phyloP scores from a whole-genome alignment of 2,113 vertebrate species.

The Menura novaehollandiae region DNA sequence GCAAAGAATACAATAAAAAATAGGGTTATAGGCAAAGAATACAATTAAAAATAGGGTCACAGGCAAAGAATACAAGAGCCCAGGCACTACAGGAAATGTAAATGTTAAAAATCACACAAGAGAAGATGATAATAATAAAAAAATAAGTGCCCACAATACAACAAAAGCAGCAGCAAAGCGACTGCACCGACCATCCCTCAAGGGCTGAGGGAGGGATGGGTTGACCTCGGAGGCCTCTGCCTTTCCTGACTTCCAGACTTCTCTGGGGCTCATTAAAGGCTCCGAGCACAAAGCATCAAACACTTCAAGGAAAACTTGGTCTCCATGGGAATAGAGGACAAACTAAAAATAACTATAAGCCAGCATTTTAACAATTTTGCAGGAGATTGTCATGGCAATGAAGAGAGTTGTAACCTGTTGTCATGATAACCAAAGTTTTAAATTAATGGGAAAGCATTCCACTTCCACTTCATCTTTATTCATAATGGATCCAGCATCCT shows the following conservation, averaged over 20 bases:
- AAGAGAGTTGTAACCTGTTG: slow-evolving; percentile 54
- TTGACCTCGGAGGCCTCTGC: background rate
- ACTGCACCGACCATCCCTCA: background rate
- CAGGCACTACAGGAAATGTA: background rate
- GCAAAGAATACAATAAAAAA: background rate
- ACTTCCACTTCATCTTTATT: slow-evolving; percentile 16
- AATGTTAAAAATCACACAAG: background rate
- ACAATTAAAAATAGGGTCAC: background rate
- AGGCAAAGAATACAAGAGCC: background rate
- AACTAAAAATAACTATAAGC: slow-evolving; percentile 52
- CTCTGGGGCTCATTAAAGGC: slow-evolving; percentile 18
- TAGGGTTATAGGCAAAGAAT: background rate
- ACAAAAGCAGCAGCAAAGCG: background rate
- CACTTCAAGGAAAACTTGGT: slow-evolving; percentile 35
- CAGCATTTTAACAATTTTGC: background rate
- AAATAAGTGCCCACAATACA: background rate
- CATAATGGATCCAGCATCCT: background rate
- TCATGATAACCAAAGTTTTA: slow-evolving; percentile 46
- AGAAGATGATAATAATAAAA: background rate
- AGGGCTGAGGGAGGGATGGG: background rate
- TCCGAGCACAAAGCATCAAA: slow-evolving; percentile 27
- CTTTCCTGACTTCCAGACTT: background rate
- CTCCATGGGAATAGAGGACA: slow-evolving; percentile 59
- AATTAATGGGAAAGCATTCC: slow-evolving; percentile 6
- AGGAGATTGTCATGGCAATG: slow-evolving; percentile 58